Evolutionary conservation across 2,113 vertebrate genomes (phyloP).

Genomic region (Anhinga anhinga): DNA sequence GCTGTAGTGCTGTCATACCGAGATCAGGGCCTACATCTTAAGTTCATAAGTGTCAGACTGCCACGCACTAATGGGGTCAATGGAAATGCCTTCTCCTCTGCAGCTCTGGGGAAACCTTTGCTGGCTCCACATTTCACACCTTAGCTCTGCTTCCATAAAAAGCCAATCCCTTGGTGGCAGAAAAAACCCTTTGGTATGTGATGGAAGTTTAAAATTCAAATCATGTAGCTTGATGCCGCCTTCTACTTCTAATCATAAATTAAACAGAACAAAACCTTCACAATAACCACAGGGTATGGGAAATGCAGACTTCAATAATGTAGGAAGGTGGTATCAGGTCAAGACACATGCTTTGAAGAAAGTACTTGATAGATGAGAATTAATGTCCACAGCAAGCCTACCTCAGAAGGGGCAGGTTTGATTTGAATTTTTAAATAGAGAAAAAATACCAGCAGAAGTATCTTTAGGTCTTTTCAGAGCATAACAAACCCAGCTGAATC

Average conservation of each 20-base stretch:
- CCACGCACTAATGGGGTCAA: not conserved
- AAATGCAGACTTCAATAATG: not conserved
- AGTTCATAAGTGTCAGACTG: not conserved
- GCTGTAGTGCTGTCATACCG: not conserved
- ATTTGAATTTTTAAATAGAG: not conserved
- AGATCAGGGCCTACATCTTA: not conserved
- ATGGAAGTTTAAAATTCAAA: not conserved
- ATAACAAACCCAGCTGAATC: not conserved
- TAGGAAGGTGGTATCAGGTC: not conserved
- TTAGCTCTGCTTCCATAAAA: not conserved
- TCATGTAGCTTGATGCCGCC: not conserved
- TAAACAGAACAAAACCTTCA: not conserved
- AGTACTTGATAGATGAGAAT: not conserved
- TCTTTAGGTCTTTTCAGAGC: not conserved
- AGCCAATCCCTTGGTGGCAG: not conserved
- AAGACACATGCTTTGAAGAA: not conserved
- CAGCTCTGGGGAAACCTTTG: not conserved
- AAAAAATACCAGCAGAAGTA: not conserved
- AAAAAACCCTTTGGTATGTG: not conserved
- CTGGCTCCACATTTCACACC: not conserved
- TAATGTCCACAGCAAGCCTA: not conserved
- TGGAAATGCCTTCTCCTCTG: not conserved
- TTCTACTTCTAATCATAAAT: not conserved
- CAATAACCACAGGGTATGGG: not conserved
- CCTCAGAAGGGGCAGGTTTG: not conserved